These are phyloP conservation scores for Eulemur albifrons DNA, from an alignment of 2,797 vertebrate species.

Conservation along the genomic window DNA sequence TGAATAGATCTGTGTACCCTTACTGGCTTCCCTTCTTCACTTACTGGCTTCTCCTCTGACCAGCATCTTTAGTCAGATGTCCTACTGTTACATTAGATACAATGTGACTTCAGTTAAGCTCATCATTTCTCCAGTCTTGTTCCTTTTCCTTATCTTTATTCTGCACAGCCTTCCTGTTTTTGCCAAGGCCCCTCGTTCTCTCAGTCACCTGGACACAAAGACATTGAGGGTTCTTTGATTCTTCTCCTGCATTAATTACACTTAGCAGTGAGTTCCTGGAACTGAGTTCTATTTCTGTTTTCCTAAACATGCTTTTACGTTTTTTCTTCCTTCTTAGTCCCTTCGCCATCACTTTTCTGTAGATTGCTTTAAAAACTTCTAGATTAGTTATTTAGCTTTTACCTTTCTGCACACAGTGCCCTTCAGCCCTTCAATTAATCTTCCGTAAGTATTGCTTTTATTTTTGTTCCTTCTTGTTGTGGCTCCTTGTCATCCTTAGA, in stretches of 20 bases:
- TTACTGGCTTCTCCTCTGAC: background rate
- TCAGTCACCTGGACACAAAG: background rate
- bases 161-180: background rate
- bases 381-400: constrained; percentile 4
- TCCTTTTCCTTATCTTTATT: background rate
- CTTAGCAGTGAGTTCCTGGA: background rate
- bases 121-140: background rate
- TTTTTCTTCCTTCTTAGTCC: background rate
- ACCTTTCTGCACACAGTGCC: background rate
- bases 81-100: constrained; percentile 15
- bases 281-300: background rate
- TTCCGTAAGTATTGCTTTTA: background rate
- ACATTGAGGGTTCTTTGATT: background rate
- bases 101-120: background rate
- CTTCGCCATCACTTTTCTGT: background rate
- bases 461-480: constrained; percentile 19
- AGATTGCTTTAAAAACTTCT: background rate
- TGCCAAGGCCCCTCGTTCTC: background rate
- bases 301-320: background rate
- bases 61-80: background rate
- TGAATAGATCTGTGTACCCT: background rate
- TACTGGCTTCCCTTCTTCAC: background rate
- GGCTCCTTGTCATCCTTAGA: constrained; percentile 8
- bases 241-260: background rate
- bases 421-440: background rate